Conservation (phyloP, 1,140 invertebrate species). For the Callitettix versicolor region DNA sequence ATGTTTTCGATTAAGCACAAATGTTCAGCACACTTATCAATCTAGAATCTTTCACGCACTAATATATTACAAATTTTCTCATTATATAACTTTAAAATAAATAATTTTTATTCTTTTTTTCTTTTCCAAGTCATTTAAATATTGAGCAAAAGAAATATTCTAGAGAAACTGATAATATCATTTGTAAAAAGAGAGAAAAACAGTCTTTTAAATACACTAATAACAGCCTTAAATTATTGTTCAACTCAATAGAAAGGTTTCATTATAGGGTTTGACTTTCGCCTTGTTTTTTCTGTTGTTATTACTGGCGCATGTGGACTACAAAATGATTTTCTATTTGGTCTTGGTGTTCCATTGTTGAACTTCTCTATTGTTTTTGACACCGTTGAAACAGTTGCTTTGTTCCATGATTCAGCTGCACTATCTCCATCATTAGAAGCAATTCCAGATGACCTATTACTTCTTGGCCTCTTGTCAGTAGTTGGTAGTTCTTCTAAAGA, state of each 20-base stretch:
- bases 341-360: constrained; percentile 13
- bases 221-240: no score
- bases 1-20: no score
- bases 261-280: constrained; percentile 22
- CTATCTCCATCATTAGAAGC: neutral
- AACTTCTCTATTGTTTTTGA: constrained; percentile 1
- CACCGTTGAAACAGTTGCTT: neutral
- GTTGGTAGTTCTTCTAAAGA: constrained; percentile 6
- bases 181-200: no score
- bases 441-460: constrained; percentile 4
- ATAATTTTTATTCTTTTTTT: no score
- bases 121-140: no score
- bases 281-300: constrained; percentile 13
- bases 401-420: neutral
- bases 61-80: no score
- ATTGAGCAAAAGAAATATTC: no score
- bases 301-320: constrained; percentile 6
- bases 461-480: neutral
- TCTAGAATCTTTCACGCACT: no score
- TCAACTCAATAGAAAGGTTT: constrained; percentile 16
- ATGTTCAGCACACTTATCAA: no score
- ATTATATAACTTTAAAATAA: no score
- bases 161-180: no score
- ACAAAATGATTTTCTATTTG: constrained; percentile 22
- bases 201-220: no score